Evolutionary conservation across 2,888 invertebrate genomes (phyloP).

Genomic region (Hecatera dysodea): DNA sequence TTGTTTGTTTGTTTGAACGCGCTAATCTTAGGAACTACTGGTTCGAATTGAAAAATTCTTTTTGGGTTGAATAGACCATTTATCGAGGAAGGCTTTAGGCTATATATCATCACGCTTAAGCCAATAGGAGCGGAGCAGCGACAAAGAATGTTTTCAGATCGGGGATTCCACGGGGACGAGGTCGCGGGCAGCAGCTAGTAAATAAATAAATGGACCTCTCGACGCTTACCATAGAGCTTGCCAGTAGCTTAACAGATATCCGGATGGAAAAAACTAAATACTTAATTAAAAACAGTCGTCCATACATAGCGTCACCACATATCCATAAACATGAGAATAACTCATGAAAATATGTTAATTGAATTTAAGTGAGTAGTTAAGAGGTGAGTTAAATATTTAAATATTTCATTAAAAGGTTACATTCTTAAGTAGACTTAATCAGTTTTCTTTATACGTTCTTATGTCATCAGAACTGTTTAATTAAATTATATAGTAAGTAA

Average conservation of each 20-base stretch:
- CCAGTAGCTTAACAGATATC: background rate
- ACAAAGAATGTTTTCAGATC: too few species aligned
- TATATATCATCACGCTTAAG: too few species aligned
- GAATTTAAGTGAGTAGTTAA: conserved; percentile 27
- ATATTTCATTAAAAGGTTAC: conserved; percentile 35
- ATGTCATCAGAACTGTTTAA: conserved; percentile 20
- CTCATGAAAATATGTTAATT: conserved; percentile 27
- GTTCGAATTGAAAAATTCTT: too few species aligned
- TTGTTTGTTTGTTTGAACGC: too few species aligned
- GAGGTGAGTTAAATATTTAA: conserved; percentile 22
- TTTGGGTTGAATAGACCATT: too few species aligned
- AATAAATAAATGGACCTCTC: background rate
- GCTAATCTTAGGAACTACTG: too few species aligned
- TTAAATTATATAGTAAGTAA: too few species aligned
- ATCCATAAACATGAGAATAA: background rate
- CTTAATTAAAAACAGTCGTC: background rate
- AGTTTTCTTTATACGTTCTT: conserved; percentile 28
- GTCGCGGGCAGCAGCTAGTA: too few species aligned
- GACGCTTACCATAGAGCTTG: background rate
- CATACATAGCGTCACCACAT: background rate
- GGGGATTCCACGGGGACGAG: too few species aligned
- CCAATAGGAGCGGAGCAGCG: too few species aligned
- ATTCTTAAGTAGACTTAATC: conserved; percentile 17
- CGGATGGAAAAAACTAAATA: background rate
- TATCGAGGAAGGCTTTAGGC: too few species aligned